These are phyloP conservation scores for Bovichtus diacanthus DNA, from an alignment of 2,797 vertebrate species.

Conservation along the genomic window DNA sequence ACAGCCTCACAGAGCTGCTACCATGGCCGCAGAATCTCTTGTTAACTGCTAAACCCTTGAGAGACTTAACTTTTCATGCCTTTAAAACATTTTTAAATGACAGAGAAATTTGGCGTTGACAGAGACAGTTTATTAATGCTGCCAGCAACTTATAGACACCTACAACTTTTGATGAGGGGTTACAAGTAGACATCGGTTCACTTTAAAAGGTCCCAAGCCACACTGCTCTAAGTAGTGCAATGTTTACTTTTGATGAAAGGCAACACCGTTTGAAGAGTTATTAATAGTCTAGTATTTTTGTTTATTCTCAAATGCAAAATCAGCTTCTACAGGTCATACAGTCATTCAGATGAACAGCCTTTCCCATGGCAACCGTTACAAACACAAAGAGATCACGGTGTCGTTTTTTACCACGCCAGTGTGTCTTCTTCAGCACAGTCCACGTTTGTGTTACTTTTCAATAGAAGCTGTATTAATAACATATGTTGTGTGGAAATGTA, in stretches of 20 bases:
- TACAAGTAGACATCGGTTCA: not conserved
- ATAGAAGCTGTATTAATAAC: constrained; percentile 28
- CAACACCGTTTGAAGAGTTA: not conserved
- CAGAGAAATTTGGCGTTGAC: too few relatives aligned
- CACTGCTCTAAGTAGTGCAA: not conserved
- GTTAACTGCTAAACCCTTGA: not conserved
- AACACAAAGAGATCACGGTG: constrained; percentile 10
- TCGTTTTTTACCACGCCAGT: constrained; percentile 12
- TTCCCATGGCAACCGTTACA: constrained; percentile 16
- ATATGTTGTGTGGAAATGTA: constrained; percentile 22
- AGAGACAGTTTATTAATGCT: not conserved
- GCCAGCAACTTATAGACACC: not conserved
- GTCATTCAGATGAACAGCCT: constrained; percentile 11
- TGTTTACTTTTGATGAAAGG: not conserved
- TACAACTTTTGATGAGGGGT: not conserved
- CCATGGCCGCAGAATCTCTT: not conserved
- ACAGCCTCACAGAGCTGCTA: not conserved
- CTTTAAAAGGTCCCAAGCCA: not conserved
- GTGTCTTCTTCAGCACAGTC: constrained; percentile 18
- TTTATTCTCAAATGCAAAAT: not conserved
- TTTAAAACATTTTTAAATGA: not conserved
- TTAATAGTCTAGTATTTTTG: not conserved
- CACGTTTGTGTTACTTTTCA: constrained; percentile 24
- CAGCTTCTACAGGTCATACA: not conserved
- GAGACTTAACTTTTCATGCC: not conserved